These are phyloP conservation scores for Cetonia aurata DNA, from an alignment of 2,888 invertebrate genomes.

Conservation along the genomic window DNA sequence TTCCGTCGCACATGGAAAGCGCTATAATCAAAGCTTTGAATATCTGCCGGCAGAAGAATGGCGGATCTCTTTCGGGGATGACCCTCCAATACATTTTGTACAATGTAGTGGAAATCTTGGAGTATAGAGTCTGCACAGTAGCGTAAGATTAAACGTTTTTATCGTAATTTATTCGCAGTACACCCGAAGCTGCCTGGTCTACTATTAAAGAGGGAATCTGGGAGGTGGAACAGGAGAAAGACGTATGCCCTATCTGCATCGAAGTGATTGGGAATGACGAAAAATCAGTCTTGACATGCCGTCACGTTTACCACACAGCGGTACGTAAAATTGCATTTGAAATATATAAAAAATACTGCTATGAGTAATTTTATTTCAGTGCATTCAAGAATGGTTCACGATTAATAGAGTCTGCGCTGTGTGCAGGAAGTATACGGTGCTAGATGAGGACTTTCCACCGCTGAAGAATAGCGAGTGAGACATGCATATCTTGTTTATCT, in stretches of 20 bases:
- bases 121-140: background rate
- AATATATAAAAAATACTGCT: no score
- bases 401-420: constrained; percentile 35
- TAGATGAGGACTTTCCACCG: constrained; percentile 32
- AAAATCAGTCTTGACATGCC: constrained; percentile 16
- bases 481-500: no score
- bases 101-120: constrained; percentile 21
- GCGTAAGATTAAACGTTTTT: background rate
- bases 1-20: constrained; percentile 14
- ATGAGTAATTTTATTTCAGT: background rate
- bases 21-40: constrained; percentile 24
- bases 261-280: constrained; percentile 1
- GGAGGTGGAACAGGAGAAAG: constrained; percentile 14
- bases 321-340: background rate
- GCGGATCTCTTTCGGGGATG: constrained; percentile 23
- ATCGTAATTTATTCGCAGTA: constrained; percentile 1
- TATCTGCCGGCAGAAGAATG: constrained; percentile 23
- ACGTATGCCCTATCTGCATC: constrained; percentile 27
- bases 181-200: constrained; percentile 26
- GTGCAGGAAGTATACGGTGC: constrained; percentile 28
- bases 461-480: constrained; percentile 12
- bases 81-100: constrained; percentile 27
- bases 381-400: constrained; percentile 28
- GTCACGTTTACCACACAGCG: constrained; percentile 29
- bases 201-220: constrained; percentile 3